Conservation (phyloP, 2,888 invertebrate genomes). For the Dryococelus australis region DNA sequence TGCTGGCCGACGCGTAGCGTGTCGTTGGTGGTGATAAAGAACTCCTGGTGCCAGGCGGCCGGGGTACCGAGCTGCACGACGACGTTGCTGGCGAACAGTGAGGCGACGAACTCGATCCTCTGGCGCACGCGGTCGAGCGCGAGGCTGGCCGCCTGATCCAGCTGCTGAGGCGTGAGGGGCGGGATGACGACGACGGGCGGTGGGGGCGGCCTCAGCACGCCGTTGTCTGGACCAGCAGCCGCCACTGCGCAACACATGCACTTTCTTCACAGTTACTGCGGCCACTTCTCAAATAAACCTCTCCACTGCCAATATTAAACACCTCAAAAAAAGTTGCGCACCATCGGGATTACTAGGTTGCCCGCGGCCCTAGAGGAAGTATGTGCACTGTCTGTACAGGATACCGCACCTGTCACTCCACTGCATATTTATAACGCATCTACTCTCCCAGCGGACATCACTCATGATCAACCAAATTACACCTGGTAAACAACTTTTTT, state of each 20-base stretch:
- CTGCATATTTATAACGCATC: too few relatives aligned
- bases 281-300: too few relatives aligned
- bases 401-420: too few relatives aligned
- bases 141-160: constrained; percentile 53
- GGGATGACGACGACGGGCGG: constrained; percentile 56
- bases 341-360: too few relatives aligned
- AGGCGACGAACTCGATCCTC: constrained; percentile 50
- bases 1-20: constrained; percentile 55
- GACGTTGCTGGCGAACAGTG: constrained; percentile 51
- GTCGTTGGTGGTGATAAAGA: constrained; percentile 56
- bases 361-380: too few relatives aligned
- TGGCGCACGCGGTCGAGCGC: constrained; percentile 53
- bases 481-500: too few relatives aligned
- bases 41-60: constrained; percentile 56
- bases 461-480: too few relatives aligned
- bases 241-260: constrained; percentile 33
- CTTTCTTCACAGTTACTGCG: neutral
- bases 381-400: too few relatives aligned
- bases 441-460: too few relatives aligned
- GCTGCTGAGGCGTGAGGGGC: constrained; percentile 54
- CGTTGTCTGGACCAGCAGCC: constrained; percentile 47
- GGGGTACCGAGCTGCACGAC: constrained; percentile 54
- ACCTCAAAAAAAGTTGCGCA: too few relatives aligned
- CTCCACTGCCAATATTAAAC: too few relatives aligned
- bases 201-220: constrained; percentile 55